phyloP scores from a whole-genome alignment of 2,113 vertebrate genomes.

The Rostratula benghalensis region DNA sequence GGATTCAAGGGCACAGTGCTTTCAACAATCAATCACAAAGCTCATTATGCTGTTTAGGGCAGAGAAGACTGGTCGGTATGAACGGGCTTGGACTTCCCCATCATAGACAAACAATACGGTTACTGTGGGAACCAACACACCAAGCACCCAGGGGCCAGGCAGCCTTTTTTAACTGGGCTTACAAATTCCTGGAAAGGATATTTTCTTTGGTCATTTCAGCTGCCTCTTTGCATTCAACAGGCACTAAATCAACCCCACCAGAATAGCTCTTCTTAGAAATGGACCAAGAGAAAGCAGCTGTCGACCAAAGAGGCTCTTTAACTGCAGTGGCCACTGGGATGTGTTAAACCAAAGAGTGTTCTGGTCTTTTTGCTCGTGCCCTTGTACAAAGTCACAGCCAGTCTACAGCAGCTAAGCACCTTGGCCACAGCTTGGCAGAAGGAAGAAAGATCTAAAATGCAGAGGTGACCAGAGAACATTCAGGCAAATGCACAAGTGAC shows the following conservation, averaged over 20 bases:
- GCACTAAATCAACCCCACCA: background rate
- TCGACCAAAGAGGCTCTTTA: background rate
- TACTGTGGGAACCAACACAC: conserved; percentile 50
- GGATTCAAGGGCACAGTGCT: background rate
- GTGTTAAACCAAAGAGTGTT: background rate
- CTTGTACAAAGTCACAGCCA: background rate
- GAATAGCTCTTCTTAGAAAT: background rate
- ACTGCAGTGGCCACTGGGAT: background rate
- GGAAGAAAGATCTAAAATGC: background rate
- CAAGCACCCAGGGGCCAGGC: background rate
- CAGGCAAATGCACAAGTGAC: background rate
- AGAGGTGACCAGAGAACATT: background rate
- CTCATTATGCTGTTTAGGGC: background rate
- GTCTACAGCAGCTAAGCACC: background rate
- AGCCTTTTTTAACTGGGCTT: background rate
- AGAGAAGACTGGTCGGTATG: background rate
- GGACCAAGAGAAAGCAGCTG: background rate
- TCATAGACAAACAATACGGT: background rate
- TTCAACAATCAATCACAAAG: conserved; percentile 8
- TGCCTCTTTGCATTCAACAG: background rate
- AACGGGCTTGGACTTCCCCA: background rate
- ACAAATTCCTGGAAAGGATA: background rate
- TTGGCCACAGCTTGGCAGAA: background rate
- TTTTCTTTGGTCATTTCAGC: background rate
- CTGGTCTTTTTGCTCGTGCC: background rate